phyloP scores from a whole-genome alignment of 2,888 invertebrate genomes.

The Hanleya hanleyi region DNA sequence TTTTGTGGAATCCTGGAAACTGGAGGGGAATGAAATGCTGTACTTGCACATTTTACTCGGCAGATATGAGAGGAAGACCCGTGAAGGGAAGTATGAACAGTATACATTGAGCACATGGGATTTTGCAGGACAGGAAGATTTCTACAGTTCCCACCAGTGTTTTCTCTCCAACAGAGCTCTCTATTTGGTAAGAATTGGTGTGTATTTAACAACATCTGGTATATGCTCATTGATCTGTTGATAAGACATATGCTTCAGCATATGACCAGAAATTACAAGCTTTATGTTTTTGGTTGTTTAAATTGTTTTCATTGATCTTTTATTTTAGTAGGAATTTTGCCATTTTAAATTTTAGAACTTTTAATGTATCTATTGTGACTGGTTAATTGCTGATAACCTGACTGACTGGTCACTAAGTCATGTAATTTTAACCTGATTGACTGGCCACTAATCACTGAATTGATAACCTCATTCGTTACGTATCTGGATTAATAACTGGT shows the following conservation, averaged over 20 bases:
- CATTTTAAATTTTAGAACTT: too few relatives aligned
- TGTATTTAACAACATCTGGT: too few relatives aligned
- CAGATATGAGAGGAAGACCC: slow-evolving; percentile 48
- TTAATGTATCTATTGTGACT: too few relatives aligned
- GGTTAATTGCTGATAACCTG: too few relatives aligned
- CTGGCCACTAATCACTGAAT: too few relatives aligned
- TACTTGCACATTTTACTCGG: background rate
- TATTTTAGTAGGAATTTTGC: too few relatives aligned
- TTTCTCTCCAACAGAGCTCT: slow-evolving; percentile 68
- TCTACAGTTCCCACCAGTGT: slow-evolving; percentile 70
- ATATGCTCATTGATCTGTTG: too few relatives aligned
- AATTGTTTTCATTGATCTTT: too few relatives aligned
- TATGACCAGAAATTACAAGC: background rate
- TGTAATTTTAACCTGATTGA: too few relatives aligned
- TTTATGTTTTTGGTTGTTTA: background rate
- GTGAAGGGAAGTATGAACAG: slow-evolving; percentile 41
- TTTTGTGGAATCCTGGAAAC: background rate
- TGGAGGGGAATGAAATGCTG: background rate
- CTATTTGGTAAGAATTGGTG: slow-evolving; percentile 61
- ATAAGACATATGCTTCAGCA: background rate
- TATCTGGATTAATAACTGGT: too few relatives aligned
- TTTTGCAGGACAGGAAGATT: slow-evolving; percentile 71
- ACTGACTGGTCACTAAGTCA: too few relatives aligned
- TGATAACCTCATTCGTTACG: too few relatives aligned
- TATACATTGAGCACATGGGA: slow-evolving; percentile 69